Base-by-base conservation (phyloP, 1,140 invertebrate genomes). In the Charaxes varanes region DNA sequence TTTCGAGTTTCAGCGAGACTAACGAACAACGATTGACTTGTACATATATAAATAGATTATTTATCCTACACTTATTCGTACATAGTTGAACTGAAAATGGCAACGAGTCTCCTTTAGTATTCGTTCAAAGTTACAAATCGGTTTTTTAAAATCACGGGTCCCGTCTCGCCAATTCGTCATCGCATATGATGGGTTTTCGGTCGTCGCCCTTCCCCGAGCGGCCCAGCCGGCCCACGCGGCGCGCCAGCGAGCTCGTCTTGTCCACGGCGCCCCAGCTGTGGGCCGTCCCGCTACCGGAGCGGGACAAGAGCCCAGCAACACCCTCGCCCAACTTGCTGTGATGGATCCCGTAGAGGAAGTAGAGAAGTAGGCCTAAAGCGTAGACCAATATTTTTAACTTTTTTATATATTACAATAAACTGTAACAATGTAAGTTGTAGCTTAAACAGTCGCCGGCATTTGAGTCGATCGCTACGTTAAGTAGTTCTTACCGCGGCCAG, bases 281-380 rank as follows among this genome's bases (percentile, higher is more conserved):
- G 6, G 69, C 66, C 6, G 61, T 63, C 0, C 65, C 71, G 32
- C 76, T 80, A 4, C 47, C 65, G 2, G 74, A 78, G 1, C 69
- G 62, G 3, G 76, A 76, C 2, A 80, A 40, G 2, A 80, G 42
- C 2, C 79, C 76, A 0, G 73, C 62, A 0, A 71, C 85, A 28
- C 86, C 85, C 23, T 90, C 86, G 19, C 92, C 92, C 61, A 96
- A 90, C 65, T 93, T 93, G 70, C 94, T 96, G 62, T 96, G 91
- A 49, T 94, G 90, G 12, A 97, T 93, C 0, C 95, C 95, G 62
- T 97, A 97, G 0, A 91, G 77, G 70, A 97, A 96, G 66, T 97
- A 97, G 6, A 97, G 89, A 7, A 96, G 72, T 31, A 95, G 86
- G 43, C 94, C 93, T 94, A 74, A 52, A 86, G 81, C n/a, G 28